Base-by-base conservation (phyloP, 1,140 invertebrate species). In the Telenomus remus region DNA sequence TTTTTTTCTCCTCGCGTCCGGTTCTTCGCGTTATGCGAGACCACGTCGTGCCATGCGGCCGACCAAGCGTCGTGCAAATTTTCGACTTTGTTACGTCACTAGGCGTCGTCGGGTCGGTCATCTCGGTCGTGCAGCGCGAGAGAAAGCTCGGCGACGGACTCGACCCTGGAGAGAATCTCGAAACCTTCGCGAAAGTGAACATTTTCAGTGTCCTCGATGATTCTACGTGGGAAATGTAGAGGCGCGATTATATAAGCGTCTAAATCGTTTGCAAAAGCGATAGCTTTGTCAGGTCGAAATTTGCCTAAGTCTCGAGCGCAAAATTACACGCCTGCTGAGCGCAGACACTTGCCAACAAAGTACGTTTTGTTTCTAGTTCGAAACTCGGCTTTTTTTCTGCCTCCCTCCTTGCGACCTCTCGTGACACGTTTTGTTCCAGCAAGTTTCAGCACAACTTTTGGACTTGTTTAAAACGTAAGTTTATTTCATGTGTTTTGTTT, bases 121-220 rank as follows among this genome's bases (percentile, higher is more conserved):
- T 71, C 57, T 77, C 46, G 46, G 60, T 65, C 61, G 68, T 70
- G 63, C 49, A 19, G 51, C 57, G 53, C 57, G 63, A 77, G 74
- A 77, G 74, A 77, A 77, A 72, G 74, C 74, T 46, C 14, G 39
- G 63, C 56, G 68, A 64, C 68, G 75, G 75, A 77, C 75, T 66
- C 64, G 75, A 77, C 75, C 75, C 69, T 77, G 68, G 64, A 48
- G 74, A 66, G 71, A 57, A 66, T 68, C 75, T 56, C 35, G 44
- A 63, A 77, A 71, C 68, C 75, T 77, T 72, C 75, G 68, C 68
- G 68, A 77, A 76, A 71, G 61, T 61, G 54, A 72, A 69, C 69
- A 61, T 77, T 72, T 68, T 64, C 69, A 60, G 63, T 68, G 64
- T 59, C 64, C 59, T 77, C 63, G 59, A 60, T 76, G 59, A 76